Conservation (phyloP, 2,113 vertebrate species). For the Dasyurus viverrinus region DNA sequence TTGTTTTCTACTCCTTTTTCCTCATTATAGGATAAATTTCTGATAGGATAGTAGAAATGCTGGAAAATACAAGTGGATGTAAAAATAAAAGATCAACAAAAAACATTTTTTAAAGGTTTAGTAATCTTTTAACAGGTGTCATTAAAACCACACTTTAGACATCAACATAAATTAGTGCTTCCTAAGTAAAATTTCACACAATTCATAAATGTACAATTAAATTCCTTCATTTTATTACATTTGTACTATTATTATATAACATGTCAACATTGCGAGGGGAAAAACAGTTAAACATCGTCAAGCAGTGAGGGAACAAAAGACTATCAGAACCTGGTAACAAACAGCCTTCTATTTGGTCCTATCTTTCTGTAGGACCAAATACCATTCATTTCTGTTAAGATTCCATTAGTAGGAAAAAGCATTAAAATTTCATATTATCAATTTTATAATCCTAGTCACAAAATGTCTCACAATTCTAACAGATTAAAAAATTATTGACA, state of each 20-base stretch:
- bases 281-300: not conserved
- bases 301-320: not conserved
- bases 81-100: not conserved
- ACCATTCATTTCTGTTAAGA: slow-evolving; percentile 41
- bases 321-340: not conserved
- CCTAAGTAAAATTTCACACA: not conserved
- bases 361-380: not conserved
- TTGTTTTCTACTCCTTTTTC: not conserved
- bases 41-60: not conserved
- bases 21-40: not conserved
- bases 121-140: not conserved
- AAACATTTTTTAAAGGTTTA: not conserved
- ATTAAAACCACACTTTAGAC: not conserved
- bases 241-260: slow-evolving; percentile 2
- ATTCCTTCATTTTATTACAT: slow-evolving; percentile 18
- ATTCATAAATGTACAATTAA: not conserved
- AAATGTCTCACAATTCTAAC: slow-evolving; percentile 45
- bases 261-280: not conserved
- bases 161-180: not conserved
- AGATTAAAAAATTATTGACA: slow-evolving; percentile 22
- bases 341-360: not conserved
- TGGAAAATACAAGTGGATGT: not conserved
- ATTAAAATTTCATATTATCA: slow-evolving; percentile 29
- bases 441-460: slow-evolving; percentile 8
- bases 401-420: slow-evolving; percentile 4